These are phyloP conservation scores for Heteronetta atricapilla DNA, from an alignment of 2,113 vertebrate species.

Conservation along the genomic window DNA sequence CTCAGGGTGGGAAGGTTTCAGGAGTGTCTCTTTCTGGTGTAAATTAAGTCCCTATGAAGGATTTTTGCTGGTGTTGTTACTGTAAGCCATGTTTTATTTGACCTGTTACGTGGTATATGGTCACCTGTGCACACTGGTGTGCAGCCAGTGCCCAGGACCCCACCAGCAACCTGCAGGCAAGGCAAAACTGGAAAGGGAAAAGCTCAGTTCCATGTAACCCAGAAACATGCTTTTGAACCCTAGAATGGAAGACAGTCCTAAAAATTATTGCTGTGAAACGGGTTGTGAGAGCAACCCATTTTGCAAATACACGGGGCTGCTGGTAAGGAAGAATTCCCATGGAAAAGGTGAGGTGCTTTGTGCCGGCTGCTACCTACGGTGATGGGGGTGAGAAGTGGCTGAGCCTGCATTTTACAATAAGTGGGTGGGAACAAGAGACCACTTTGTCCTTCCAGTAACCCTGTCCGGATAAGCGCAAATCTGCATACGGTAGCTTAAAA, in stretches of 20 bases:
- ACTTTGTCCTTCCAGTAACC: not conserved
- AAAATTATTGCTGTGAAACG: not conserved
- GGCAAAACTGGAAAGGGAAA: not conserved
- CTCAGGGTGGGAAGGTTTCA: not conserved
- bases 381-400: not conserved
- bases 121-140: too few relatives aligned
- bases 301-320: not conserved
- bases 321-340: not conserved
- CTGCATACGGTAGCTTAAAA: not conserved
- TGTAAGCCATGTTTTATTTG: not conserved
- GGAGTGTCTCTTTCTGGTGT: not conserved
- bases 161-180: not conserved
- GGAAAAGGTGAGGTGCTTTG: accelerated
- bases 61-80: not conserved
- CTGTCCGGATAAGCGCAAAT: not conserved
- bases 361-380: accelerated
- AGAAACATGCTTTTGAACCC: not conserved
- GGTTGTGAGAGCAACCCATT: accelerated
- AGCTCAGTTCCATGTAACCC: accelerated
- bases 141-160: too few relatives aligned
- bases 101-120: not conserved
- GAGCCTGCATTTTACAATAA: not conserved
- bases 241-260: not conserved
- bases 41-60: not conserved
- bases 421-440: not conserved